Base-by-base conservation (phyloP, 2,797 vertebrate species). In the Smutsia temminckii region DNA sequence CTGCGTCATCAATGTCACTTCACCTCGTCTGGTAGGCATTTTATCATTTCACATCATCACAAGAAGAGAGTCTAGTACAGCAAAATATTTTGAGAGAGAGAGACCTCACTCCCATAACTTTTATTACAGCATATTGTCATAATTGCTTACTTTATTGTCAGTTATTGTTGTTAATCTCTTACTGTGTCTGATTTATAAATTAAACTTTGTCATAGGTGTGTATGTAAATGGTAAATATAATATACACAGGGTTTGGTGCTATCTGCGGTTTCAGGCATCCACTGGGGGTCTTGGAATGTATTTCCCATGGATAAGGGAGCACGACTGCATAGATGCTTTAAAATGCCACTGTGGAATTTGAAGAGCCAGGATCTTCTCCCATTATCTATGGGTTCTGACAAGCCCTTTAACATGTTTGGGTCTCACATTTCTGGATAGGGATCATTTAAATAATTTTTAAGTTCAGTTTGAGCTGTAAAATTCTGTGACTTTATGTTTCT, bases 401-500 rank as follows among this genome's bases (percentile, higher is more conserved):
- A 86, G 21, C 75, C 2, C n/a, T 64, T 85, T 61, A 46, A 57
- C 21, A 40, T 85, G 34, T 46, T 13, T 77, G 14, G 16, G 9
- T 71, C 63, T 86, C 40, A 40, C 14, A 10, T 94, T 95, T 71
- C 61, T 84, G 78, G 42, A 77, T 20, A 78, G 20, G 83, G 46
- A 68, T 94, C 55, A 91, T n/a, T 6, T 85, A 49, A n/a, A 37
- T 91, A 74, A 64, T 75, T 94, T 94, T 61, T 29, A 42, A 92
- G 23, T 7, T 55, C 29, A 46, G 12, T 93, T 91, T 95, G 29
- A 87, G 17, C 21, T 85, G 21, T 89, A 75, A 93, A 79, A 40
- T n/a, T 91, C 21, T 79, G 74, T 17, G 16, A 34, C 64, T 87
- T 81, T 85, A 53, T 40, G 29, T 85, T 80, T 93, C 37, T 40